phyloP scores from a whole-genome alignment of 2,888 invertebrate genomes.

The Lasioglossum malachurum region DNA sequence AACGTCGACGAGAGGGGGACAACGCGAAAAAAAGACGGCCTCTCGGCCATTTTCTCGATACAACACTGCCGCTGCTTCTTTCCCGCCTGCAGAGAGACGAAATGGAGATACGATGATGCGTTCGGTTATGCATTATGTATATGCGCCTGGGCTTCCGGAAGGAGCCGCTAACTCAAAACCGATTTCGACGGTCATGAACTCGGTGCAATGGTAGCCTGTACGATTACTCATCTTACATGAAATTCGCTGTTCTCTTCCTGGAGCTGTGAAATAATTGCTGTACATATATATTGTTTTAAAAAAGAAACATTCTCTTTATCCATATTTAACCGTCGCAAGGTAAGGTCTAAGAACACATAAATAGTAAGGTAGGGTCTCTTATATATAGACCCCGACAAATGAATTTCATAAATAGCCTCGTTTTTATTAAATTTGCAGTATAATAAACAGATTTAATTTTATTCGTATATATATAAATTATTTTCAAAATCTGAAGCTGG shows the following conservation, averaged over 20 bases:
- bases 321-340: background rate
- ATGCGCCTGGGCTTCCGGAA: slow-evolving; percentile 72
- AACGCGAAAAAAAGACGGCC: slow-evolving; percentile 58
- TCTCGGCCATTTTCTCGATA: slow-evolving; percentile 73
- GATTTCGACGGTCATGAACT: slow-evolving; percentile 62
- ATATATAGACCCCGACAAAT: too few species aligned
- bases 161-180: slow-evolving; percentile 67
- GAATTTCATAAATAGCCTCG: too few species aligned
- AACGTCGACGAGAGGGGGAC: slow-evolving; percentile 55
- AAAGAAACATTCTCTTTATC: background rate
- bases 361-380: too few species aligned
- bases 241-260: background rate
- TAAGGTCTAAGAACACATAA: too few species aligned
- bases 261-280: background rate
- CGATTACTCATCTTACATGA: background rate
- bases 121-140: slow-evolving; percentile 82
- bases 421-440: too few species aligned
- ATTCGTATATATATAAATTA: too few species aligned
- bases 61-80: slow-evolving; percentile 71
- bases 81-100: slow-evolving; percentile 72
- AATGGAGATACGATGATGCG: slow-evolving; percentile 85
- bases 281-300: background rate
- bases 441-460: too few species aligned
- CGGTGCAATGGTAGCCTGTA: slow-evolving; percentile 4
- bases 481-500: too few species aligned